A percentile compares a stretch with the other conserved stretches of the same genome.
Conservation (phyloP, 2,888 invertebrate species). For the Drosophila borealis region DNA sequence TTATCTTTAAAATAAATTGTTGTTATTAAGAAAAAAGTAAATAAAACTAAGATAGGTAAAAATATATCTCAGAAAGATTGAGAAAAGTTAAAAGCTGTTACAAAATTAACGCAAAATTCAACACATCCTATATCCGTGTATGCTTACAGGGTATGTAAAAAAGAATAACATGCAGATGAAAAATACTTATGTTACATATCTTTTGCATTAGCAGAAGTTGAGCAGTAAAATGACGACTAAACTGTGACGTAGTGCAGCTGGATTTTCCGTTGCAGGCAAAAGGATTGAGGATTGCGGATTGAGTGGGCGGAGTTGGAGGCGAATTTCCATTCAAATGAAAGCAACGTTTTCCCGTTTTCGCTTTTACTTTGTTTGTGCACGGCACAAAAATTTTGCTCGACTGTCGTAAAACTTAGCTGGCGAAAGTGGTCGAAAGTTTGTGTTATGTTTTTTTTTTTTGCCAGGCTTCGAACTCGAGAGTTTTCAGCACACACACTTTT, state of each 20-base stretch:
- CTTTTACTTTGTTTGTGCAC: slow-evolving; percentile 40
- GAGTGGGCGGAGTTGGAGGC: background rate
- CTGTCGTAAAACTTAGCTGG: slow-evolving; percentile 53
- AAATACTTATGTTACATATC: slow-evolving; percentile 41
- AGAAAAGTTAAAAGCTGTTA: too few species aligned
- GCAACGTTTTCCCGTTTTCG: slow-evolving; percentile 21
- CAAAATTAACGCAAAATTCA: too few species aligned
- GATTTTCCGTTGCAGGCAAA: slow-evolving; percentile 26
- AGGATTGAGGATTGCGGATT: slow-evolving; percentile 34
- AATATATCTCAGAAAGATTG: too few species aligned
- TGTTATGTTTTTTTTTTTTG: slow-evolving; percentile 1
- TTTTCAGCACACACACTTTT: background rate
- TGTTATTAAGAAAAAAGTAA: too few species aligned
- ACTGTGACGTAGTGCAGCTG: slow-evolving; percentile 34
- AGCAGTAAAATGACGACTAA: slow-evolving; percentile 39
- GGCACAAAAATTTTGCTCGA: slow-evolving; percentile 17
- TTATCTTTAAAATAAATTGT: too few species aligned
- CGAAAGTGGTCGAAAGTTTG: slow-evolving; percentile 42
- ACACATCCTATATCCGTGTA: background rate
- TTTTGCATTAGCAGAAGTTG: slow-evolving; percentile 48
- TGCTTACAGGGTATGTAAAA: slow-evolving; percentile 24
- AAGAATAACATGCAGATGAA: slow-evolving; percentile 19
- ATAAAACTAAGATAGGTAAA: too few species aligned
- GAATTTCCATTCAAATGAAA: slow-evolving; percentile 23
- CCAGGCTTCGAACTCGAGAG: background rate